A percentile compares a stretch with the other conserved stretches of the same genome.
phyloP scores from a whole-genome alignment of 1,140 invertebrate genomes.

The Samia ricini region DNA sequence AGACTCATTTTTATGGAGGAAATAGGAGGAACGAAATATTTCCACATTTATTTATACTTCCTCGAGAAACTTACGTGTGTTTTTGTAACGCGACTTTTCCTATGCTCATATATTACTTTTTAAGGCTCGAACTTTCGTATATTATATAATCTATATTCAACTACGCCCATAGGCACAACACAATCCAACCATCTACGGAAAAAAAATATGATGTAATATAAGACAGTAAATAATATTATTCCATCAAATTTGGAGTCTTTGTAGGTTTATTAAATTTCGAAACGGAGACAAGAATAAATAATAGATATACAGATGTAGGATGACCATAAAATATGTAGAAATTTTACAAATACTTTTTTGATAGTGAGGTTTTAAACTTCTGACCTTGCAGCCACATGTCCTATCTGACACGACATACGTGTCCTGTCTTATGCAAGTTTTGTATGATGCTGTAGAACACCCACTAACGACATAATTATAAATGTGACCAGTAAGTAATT shows the following conservation, averaged over 20 bases:
- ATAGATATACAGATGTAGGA: background rate
- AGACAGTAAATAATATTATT: background rate
- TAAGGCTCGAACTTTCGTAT: no score
- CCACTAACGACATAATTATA: no score
- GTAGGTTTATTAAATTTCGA: constrained; percentile 1
- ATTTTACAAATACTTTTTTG: no score
- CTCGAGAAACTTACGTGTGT: background rate
- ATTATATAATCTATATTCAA: no score
- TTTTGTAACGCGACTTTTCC: background rate
- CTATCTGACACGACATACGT: no score
- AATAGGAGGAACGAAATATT: background rate
- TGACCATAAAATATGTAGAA: background rate
- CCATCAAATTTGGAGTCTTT: background rate
- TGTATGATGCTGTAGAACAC: no score
- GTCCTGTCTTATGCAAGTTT: no score
- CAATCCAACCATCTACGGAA: background rate
- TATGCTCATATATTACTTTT: background rate
- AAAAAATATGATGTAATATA: background rate
- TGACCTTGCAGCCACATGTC: no score
- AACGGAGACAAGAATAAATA: background rate
- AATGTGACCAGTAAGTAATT: no score
- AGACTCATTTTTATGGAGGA: background rate
- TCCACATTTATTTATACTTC: constrained; percentile 1
- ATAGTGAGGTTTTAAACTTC: no score
- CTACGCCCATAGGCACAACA: background rate